These are phyloP conservation scores for Gnathonemus echidnorhynchus DNA, from an alignment of 2,113 vertebrate genomes.

Conservation along the genomic window DNA sequence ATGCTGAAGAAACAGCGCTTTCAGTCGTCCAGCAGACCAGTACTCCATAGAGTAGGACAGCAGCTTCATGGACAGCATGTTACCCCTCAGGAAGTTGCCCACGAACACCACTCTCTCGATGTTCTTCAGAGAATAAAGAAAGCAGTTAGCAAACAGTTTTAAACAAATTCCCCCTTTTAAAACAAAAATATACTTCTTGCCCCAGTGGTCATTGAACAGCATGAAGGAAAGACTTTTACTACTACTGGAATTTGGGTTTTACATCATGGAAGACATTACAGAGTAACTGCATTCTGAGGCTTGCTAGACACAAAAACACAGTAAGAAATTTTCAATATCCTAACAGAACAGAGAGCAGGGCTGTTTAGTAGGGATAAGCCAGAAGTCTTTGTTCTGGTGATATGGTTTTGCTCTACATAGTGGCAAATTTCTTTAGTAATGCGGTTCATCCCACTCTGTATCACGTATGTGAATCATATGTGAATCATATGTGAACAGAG, in stretches of 20 bases:
- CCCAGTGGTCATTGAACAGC: neutral
- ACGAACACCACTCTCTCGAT: slow-evolving; percentile 87
- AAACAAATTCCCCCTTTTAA: neutral
- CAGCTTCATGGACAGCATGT: slow-evolving; percentile 71
- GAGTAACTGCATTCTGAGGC: neutral
- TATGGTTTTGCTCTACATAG: too few relatives aligned
- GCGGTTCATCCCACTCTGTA: neutral
- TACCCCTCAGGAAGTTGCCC: slow-evolving; percentile 73
- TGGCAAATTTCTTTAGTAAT: neutral
- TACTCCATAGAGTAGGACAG: slow-evolving; percentile 64
- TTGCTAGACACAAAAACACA: neutral
- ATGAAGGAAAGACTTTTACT: neutral
- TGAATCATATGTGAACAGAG: neutral
- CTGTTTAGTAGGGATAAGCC: too few relatives aligned
- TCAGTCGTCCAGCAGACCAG: slow-evolving; percentile 66
- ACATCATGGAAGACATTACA: neutral
- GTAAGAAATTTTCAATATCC: neutral
- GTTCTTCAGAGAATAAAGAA: slow-evolving; percentile 59
- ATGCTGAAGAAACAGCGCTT: slow-evolving; percentile 79
- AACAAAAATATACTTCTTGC: neutral
- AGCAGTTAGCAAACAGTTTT: neutral
- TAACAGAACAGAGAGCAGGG: too few relatives aligned
- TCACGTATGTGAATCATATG: neutral
- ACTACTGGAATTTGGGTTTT: neutral
- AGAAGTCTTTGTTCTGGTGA: neutral